Evolutionary conservation across 1,140 invertebrate genomes (phyloP).

Genomic region (Oedothorax gibbosus): DNA sequence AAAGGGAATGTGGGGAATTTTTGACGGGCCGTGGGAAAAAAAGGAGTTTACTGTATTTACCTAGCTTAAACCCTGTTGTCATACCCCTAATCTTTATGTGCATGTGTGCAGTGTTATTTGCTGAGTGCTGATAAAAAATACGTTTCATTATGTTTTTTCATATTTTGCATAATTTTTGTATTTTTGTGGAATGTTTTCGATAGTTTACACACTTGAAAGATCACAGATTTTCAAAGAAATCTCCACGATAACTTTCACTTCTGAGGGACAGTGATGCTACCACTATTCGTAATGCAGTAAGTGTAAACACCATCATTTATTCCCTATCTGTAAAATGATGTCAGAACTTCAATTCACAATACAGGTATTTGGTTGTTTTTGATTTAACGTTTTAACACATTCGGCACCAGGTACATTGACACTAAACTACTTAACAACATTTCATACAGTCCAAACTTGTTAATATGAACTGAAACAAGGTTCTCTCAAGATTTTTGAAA

Average conservation of each 20-base stretch:
- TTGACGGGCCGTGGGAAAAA: not conserved
- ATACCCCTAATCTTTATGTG: not conserved
- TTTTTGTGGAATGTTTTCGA: constrained; percentile 47
- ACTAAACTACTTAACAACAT: not conserved
- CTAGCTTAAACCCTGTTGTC: not conserved
- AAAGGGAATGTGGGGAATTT: not conserved
- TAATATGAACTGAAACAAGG: not conserved
- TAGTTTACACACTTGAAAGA: constrained; percentile 42
- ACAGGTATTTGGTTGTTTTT: not conserved
- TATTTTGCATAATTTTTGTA: constrained; percentile 17
- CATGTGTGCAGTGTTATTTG: not conserved
- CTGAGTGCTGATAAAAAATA: not conserved
- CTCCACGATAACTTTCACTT: constrained; percentile 30
- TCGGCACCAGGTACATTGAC: not conserved
- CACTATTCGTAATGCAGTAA: constrained; percentile 48
- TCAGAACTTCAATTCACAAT: not conserved
- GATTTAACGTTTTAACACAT: not conserved
- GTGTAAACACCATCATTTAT: constrained; percentile 9
- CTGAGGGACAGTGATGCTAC: constrained; percentile 48
- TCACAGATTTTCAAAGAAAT: constrained; percentile 46
- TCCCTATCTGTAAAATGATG: not conserved
- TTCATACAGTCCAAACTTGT: not conserved
- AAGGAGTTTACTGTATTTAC: not conserved
- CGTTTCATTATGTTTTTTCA: not conserved
- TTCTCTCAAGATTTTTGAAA: not conserved